phyloP scores from a whole-genome alignment of 2,113 vertebrate genomes.

The Ginglymostoma cirratum region DNA sequence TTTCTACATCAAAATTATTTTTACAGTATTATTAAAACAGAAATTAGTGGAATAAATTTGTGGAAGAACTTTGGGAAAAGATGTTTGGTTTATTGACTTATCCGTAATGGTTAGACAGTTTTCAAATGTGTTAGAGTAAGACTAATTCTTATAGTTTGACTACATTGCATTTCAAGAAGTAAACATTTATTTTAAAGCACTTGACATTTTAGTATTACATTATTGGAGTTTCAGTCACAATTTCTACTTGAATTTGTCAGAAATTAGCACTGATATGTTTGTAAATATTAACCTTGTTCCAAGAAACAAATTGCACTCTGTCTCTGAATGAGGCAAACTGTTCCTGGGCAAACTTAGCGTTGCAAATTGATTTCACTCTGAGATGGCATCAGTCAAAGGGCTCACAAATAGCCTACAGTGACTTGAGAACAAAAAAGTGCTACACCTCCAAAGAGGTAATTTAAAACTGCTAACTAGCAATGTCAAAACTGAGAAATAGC shows the following conservation, averaged over 20 bases:
- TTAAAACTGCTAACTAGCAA: neutral
- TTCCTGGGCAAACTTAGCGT: neutral
- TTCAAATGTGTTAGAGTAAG: neutral
- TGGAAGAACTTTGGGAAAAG: neutral
- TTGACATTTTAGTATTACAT: neutral
- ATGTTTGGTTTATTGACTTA: neutral
- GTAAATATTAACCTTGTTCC: neutral
- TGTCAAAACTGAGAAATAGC: neutral
- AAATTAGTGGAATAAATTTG: neutral
- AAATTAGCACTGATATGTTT: neutral
- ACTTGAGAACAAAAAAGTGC: neutral
- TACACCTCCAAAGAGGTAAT: neutral
- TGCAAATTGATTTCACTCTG: neutral
- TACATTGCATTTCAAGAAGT: neutral
- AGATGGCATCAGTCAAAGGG: neutral
- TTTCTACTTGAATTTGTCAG: neutral
- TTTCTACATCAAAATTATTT: neutral
- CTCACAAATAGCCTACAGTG: neutral
- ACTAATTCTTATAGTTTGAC: neutral
- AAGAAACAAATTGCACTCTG: neutral
- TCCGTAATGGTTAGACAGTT: neutral
- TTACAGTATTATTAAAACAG: neutral
- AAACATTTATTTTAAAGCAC: neutral
- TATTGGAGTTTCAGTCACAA: neutral
- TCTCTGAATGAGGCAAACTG: neutral